Percentiles rank a stretch among this genome's conserved stretches.
Evolutionary conservation across 2,888 invertebrate species (phyloP).

Genomic region (Agrochola litura): DNA sequence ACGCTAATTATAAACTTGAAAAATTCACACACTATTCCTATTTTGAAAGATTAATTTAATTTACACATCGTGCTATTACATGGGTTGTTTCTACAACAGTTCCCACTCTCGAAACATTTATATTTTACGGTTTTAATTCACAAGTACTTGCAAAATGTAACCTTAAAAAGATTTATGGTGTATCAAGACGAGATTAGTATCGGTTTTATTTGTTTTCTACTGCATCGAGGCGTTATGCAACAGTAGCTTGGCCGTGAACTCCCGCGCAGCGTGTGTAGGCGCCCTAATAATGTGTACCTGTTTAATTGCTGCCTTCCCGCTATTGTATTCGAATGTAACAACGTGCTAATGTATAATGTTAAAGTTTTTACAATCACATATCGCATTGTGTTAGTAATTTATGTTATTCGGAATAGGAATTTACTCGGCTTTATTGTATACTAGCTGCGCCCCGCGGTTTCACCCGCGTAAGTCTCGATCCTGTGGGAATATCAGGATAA

Average conservation of each 20-base stretch:
- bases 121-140: slow-evolving; percentile 60
- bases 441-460: too few species aligned
- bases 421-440: slow-evolving; percentile 6
- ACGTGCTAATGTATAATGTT: slow-evolving; percentile 60
- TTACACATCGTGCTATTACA: slow-evolving; percentile 60
- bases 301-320: slow-evolving; percentile 78
- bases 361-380: slow-evolving; percentile 59
- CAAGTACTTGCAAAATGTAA: slow-evolving; percentile 68
- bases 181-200: slow-evolving; percentile 61
- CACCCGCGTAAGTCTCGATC: too few species aligned
- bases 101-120: slow-evolving; percentile 57
- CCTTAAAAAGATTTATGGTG: slow-evolving; percentile 66
- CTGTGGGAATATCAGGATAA: too few species aligned
- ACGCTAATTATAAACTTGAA: slow-evolving; percentile 55
- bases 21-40: slow-evolving; percentile 64
- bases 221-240: slow-evolving; percentile 66
- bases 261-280: slow-evolving; percentile 66
- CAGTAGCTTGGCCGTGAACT: slow-evolving; percentile 80
- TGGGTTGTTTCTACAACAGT: slow-evolving; percentile 54
- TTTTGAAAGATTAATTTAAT: slow-evolving; percentile 60
- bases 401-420: slow-evolving; percentile 43
- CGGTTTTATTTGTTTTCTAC: slow-evolving; percentile 68
- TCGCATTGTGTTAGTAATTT: slow-evolving; percentile 52
- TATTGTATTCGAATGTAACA: slow-evolving; percentile 72
- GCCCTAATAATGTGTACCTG: slow-evolving; percentile 71